These are phyloP conservation scores for Volucella zonaria DNA, from an alignment of 2,888 invertebrate species.

Conservation along the genomic window DNA sequence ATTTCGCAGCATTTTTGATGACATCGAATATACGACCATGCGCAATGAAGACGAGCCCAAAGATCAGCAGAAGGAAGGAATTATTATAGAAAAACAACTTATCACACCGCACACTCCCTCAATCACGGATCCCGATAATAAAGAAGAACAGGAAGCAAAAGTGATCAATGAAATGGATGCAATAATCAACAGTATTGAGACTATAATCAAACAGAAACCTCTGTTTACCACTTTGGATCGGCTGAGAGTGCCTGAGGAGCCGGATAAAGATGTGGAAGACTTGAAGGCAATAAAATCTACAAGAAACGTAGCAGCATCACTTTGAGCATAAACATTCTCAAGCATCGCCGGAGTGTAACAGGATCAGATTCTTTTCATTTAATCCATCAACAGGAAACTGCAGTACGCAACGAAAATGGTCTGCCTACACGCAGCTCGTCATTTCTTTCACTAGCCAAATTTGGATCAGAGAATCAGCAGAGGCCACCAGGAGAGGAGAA, in stretches of 20 bases:
- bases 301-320: no score
- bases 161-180: slow-evolving; percentile 49
- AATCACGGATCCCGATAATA: slow-evolving; percentile 26
- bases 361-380: no score
- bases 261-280: slow-evolving; percentile 54
- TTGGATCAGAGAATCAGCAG: slow-evolving; percentile 74
- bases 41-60: slow-evolving; percentile 8
- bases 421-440: no score
- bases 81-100: neutral
- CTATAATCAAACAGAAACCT: slow-evolving; percentile 58
- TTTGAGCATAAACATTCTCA: no score
- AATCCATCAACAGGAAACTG: no score
- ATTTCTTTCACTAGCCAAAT: no score
- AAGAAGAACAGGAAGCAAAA: slow-evolving; percentile 41
- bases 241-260: slow-evolving; percentile 67
- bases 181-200: no score
- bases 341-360: no score
- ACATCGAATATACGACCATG: no score
- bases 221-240: slow-evolving; percentile 60
- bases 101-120: slow-evolving; percentile 9
- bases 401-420: no score
- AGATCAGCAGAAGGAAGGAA: neutral
- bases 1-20: no score
- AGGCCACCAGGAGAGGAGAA: slow-evolving; percentile 27
- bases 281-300: no score